Percentiles rank a stretch among this genome's conserved stretches.
These are phyloP conservation scores for Rhinoptilus africanus DNA, from an alignment of 2,113 vertebrate genomes.

Conservation along the genomic window DNA sequence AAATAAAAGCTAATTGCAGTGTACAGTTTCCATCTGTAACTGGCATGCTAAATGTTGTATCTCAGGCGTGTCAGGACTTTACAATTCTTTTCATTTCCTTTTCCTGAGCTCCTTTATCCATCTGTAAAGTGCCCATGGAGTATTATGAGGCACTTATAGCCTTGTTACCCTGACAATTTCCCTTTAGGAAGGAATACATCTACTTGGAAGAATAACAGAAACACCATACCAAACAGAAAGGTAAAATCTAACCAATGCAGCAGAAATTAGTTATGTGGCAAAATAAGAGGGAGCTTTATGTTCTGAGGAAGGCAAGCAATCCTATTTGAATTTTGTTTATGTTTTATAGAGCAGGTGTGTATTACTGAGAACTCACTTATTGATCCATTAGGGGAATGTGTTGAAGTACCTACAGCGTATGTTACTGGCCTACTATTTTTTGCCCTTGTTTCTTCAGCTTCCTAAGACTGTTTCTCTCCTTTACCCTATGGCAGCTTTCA, in stretches of 20 bases:
- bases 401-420: accelerated
- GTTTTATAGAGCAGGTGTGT: neutral
- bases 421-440: neutral
- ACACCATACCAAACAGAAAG: neutral
- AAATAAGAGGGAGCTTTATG: neutral
- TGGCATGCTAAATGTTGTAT: neutral
- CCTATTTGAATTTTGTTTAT: neutral
- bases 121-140: neutral
- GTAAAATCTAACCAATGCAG: neutral
- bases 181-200: neutral
- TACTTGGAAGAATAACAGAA: neutral
- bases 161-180: neutral
- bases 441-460: neutral
- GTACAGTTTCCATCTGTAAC: neutral
- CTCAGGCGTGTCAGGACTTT: neutral
- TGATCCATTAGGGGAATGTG: neutral
- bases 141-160: neutral
- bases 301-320: neutral
- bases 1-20: neutral
- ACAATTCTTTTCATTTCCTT: neutral
- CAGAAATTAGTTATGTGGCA: neutral
- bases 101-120: neutral
- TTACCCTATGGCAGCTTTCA: neutral
- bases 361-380: neutral
- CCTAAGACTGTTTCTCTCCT: neutral